Base-by-base conservation (phyloP, 2,888 invertebrate genomes). In the Lycia hirtaria region DNA sequence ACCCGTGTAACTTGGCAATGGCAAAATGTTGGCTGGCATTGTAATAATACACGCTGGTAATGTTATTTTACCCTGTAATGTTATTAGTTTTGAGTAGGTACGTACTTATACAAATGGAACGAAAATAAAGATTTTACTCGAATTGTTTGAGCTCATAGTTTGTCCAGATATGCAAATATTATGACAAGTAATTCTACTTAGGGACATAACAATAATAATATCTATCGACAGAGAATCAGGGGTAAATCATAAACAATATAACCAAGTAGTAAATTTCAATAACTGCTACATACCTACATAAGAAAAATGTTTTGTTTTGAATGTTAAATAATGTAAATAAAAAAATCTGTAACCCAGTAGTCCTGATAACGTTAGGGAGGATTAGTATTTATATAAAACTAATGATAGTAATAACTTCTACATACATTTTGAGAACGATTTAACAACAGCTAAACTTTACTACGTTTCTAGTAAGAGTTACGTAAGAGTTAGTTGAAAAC, bases 401-500 rank as follows among this genome's bases (percentile, higher is more conserved):
- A n/a, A n/a, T n/a, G n/a, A n/a, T n/a, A n/a, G n/a, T n/a, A n/a
- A n/a, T n/a, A n/a, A n/a, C n/a, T n/a, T n/a, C 51, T 33, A 40
- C 15, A 47, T 52, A 48, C 33, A 35, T 40, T 45, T 40, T 22
- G 7, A 41, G 41, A 52, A 41, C n/a, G 20, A 56, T 60, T 62
- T 51, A 50, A 58, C 43, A 60, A 56, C 53, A 59, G 38, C 56
- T 40, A 15, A 52, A 43, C 33, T 55, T 60, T 54, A 59, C 33
- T 47, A 62, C 61, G 64, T 49, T 45, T 62, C 66, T 70, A n/a
- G n/a, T 63, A 59, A 56, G 56, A 55, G 60, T 60, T 59, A 51
- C 60, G 60, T 61, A 62, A 68, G 44, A 51, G 55, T 64, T 67
- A 69, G 71, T 63, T 62, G 70, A 71, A 74, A 71, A 66, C 60